Evolutionary conservation across 1,140 invertebrate genomes (phyloP).

Genomic region (Caenorhabditis brenneri): DNA sequence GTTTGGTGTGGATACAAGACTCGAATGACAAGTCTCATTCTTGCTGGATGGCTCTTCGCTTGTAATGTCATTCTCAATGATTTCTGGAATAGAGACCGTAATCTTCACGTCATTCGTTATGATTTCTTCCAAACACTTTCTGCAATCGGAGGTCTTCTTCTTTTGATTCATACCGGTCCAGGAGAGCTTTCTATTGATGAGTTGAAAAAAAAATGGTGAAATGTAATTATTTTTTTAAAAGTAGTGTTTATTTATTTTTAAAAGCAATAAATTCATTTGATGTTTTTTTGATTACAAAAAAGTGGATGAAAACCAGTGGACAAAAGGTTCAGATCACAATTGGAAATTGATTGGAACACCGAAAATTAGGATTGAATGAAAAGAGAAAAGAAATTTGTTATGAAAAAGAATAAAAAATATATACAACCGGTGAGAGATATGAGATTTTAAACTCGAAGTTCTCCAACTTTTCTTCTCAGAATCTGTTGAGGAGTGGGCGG

Average conservation of each 20-base stretch:
- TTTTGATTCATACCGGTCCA: conserved; percentile 1
- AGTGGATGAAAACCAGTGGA: neutral
- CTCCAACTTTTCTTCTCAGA: conserved; percentile 20
- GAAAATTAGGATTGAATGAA: neutral
- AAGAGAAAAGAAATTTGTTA: neutral
- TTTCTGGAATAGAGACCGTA: neutral
- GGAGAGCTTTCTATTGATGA: conserved; percentile 7
- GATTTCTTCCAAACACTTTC: conserved; percentile 22
- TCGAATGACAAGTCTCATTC: conserved; percentile 3
- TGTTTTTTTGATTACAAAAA: neutral
- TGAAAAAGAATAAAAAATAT: neutral
- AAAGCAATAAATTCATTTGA: too few species aligned
- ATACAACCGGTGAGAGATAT: neutral
- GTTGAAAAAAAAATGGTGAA: conserved; percentile 29
- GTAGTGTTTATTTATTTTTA: too few species aligned
- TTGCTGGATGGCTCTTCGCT: neutral
- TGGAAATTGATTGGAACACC: conserved; percentile 19
- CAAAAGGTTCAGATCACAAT: conserved; percentile 24
- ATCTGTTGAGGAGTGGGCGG: neutral
- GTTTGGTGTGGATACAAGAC: conserved; percentile 26
- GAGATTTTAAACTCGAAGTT: neutral
- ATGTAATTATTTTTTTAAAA: neutral
- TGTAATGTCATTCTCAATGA: neutral
- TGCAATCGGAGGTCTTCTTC: neutral
- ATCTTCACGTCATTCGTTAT: neutral